These are phyloP conservation scores for Forficula auricularia DNA, from an alignment of 1,140 invertebrate genomes.

Conservation along the genomic window DNA sequence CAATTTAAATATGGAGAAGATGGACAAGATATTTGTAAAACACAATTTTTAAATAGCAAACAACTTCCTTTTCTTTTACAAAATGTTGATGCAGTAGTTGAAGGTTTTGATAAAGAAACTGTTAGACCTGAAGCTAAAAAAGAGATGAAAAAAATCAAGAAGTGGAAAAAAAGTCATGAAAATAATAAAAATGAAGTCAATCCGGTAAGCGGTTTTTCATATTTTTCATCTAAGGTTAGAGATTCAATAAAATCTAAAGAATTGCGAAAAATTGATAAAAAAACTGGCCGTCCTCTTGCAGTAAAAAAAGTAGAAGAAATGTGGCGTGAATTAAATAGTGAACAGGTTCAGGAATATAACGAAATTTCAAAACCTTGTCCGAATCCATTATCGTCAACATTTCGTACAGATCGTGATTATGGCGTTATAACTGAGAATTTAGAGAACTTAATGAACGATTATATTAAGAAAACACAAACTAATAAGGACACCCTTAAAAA, in stretches of 20 bases:
- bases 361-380: slow-evolving; percentile 23
- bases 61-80: slow-evolving; percentile 66
- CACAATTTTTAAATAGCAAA: slow-evolving; percentile 63
- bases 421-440: slow-evolving; percentile 68
- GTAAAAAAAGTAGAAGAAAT: not conserved
- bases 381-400: slow-evolving; percentile 52
- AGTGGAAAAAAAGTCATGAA: slow-evolving; percentile 40
- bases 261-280: slow-evolving; percentile 24
- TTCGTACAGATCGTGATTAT: slow-evolving; percentile 54
- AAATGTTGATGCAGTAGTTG: slow-evolving; percentile 43
- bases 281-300: not conserved
- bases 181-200: no score
- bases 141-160: slow-evolving; percentile 34
- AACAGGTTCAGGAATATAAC: no score
- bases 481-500: slow-evolving; percentile 38
- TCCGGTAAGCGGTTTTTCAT: slow-evolving; percentile 4
- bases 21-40: slow-evolving; percentile 78
- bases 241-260: slow-evolving; percentile 19
- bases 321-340: no score
- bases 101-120: slow-evolving; percentile 34
- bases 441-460: slow-evolving; percentile 45
- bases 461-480: slow-evolving; percentile 27
- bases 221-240: slow-evolving; percentile 12
- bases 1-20: slow-evolving; percentile 94
- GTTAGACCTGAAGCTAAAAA: slow-evolving; percentile 23